Percentiles rank a stretch among this genome's conserved stretches.
These are phyloP conservation scores for Caenorhabditis macrosperma DNA, from an alignment of 2,888 invertebrate genomes.

Conservation along the genomic window DNA sequence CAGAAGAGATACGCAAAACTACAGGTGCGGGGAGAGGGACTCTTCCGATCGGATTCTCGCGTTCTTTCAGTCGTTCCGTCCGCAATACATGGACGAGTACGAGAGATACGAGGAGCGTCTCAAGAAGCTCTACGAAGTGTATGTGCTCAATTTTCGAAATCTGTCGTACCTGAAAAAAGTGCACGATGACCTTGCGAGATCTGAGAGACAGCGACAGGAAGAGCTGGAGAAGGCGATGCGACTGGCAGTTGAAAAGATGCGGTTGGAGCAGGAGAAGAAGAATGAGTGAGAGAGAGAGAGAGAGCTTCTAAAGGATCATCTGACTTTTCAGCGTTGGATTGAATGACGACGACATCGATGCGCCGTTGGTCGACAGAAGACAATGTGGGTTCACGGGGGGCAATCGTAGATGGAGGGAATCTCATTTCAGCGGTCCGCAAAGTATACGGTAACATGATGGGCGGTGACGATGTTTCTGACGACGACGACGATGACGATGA, in stretches of 20 bases:
- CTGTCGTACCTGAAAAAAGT: slow-evolving; percentile 91
- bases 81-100: slow-evolving; percentile 96
- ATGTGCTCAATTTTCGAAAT: slow-evolving; percentile 90
- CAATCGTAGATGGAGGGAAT: no score
- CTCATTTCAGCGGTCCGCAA: slow-evolving; percentile 46
- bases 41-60: neutral
- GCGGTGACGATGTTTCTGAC: slow-evolving; percentile 70
- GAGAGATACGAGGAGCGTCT: slow-evolving; percentile 90
- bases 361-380: slow-evolving; percentile 49
- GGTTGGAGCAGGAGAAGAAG: slow-evolving; percentile 82
- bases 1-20: slow-evolving; percentile 93
- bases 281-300: slow-evolving; percentile 58
- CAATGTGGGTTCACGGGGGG: slow-evolving; percentile 48
- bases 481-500: slow-evolving; percentile 45
- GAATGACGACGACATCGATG: slow-evolving; percentile 49
- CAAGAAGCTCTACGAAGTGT: slow-evolving; percentile 85
- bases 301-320: neutral
- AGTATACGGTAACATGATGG: slow-evolving; percentile 79
- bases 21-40: slow-evolving; percentile 83
- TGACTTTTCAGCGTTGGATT: slow-evolving; percentile 35
- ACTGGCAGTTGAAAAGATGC: slow-evolving; percentile 83
- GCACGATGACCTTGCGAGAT: slow-evolving; percentile 88
- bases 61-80: slow-evolving; percentile 83
- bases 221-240: slow-evolving; percentile 83
- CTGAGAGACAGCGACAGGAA: slow-evolving; percentile 86